phyloP scores from a whole-genome alignment of 64 coral and sea anemone genomes.

The Cladopsammia gracilis region DNA sequence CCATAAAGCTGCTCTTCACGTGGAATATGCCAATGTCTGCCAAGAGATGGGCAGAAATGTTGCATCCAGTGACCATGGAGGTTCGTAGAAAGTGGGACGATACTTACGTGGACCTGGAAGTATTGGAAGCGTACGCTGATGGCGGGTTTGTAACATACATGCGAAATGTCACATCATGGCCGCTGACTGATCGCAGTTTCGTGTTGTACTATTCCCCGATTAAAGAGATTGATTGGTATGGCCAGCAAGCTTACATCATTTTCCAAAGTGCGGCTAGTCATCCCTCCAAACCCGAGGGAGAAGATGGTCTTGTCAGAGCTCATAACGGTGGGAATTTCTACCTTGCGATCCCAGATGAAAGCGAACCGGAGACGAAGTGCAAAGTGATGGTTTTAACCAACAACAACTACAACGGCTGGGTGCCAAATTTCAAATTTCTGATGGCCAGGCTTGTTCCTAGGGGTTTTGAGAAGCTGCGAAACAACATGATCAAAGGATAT shows the following conservation, averaged over 20 bases:
- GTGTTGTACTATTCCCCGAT: background rate
- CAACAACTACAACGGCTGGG: constrained; percentile 43
- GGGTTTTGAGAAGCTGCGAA: background rate
- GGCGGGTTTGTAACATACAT: background rate
- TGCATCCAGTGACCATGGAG: background rate
- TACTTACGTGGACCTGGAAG: background rate
- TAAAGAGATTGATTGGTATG: constrained; percentile 1
- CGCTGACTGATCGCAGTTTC: constrained; percentile 16
- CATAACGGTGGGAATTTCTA: constrained; percentile 52
- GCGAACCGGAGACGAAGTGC: constrained; percentile 5
- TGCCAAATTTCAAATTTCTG: background rate
- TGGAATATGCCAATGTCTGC: constrained; percentile 33
- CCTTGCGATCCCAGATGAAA: background rate
- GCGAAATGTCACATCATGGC: background rate
- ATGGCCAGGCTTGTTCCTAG: background rate
- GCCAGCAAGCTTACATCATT: background rate
- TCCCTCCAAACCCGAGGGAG: constrained; percentile 12
- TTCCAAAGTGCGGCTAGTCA: constrained; percentile 27
- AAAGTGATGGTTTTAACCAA: constrained; percentile 41
- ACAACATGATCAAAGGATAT: background rate
- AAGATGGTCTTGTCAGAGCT: constrained; percentile 18
- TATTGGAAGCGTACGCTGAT: constrained; percentile 32
- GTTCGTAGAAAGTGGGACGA: constrained; percentile 24
- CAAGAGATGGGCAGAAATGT: background rate
- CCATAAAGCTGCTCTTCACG: constrained; percentile 28